Base-by-base conservation (phyloP, 2,797 vertebrate genomes). In the Balearica regulorum region DNA sequence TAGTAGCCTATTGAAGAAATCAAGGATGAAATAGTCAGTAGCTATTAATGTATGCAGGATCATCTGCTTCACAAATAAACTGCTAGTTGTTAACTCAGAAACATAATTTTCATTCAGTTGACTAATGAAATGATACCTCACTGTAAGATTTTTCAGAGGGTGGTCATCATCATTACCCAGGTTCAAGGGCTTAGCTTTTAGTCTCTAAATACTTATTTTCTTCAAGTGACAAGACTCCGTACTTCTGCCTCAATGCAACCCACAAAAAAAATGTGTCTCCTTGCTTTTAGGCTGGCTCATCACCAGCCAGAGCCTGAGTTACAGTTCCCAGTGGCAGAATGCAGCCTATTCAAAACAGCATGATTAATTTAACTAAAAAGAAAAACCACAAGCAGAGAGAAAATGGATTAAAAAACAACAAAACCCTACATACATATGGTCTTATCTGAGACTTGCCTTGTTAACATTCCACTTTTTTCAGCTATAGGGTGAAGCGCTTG, bases 381-480 rank as follows among this genome's bases (percentile, higher is more conserved):
- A 94, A 96, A 96, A 93, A 81, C 44, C 84, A 94, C 87, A 83
- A 91, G 89, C 96, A 96, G 91, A 96, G 92, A 97, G 87, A 94
- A 94, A 96, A 91, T 89, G 84, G 96, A 95, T 97, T 95, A 97
- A 94, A 92, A 76, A 68, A 2, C 78, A 96, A 94, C 89, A 96
- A 96, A 96, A 94, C 78, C 92, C 78, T 89, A 94, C 71, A 95
- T 77, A 93, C 92, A 87, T 80, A 93, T 75, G 82, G 94, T 68
- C 78, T 89, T 93, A 95, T 93, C 84, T 87, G 82, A 94, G 93
- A 89, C 93, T 79, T 95, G 83, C 90, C 94, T 94, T 96, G 95
- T 95, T 96, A 96, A 96, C 92, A 93, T 91, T 94, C 90, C 90
- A 78, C 81, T 92, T 95, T 86, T 94, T 77, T 69, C 87, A 96